These are phyloP conservation scores for Hyperopisus bebe DNA, from an alignment of 2,113 vertebrate genomes.

Conservation along the genomic window DNA sequence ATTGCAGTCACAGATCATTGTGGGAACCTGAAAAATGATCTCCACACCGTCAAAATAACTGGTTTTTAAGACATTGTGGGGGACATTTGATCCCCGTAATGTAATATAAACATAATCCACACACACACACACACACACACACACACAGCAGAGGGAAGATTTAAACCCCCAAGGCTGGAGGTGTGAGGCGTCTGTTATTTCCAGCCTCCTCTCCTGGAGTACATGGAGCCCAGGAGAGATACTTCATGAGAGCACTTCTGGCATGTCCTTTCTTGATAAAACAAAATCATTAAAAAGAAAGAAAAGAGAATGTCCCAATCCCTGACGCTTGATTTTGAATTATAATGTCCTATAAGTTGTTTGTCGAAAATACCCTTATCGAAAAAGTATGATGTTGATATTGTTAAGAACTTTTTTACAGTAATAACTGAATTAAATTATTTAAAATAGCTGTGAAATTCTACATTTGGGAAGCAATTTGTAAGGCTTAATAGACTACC, in stretches of 20 bases:
- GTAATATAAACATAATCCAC: neutral
- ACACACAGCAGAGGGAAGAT: neutral
- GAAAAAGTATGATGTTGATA: neutral
- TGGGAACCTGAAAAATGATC: too few species aligned
- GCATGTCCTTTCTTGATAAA: neutral
- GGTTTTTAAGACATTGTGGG: too few species aligned
- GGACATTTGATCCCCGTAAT: too few species aligned
- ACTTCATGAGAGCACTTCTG: neutral
- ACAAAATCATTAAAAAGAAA: neutral
- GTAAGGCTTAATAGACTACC: neutral
- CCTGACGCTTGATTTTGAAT: neutral
- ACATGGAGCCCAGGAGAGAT: neutral
- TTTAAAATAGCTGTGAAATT: neutral
- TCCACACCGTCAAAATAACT: too few species aligned
- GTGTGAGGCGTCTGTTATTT: neutral
- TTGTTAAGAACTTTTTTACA: neutral
- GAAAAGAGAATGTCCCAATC: neutral
- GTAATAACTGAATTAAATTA: neutral
- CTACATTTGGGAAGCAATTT: neutral
- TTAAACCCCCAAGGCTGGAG: neutral
- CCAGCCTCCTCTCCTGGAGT: neutral
- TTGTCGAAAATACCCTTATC: neutral
- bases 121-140: neutral
- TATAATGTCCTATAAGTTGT: neutral
- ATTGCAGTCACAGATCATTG: too few species aligned